phyloP scores from a whole-genome alignment of 2,888 invertebrate species.

The Hydrotaea cyrtoneurina region DNA sequence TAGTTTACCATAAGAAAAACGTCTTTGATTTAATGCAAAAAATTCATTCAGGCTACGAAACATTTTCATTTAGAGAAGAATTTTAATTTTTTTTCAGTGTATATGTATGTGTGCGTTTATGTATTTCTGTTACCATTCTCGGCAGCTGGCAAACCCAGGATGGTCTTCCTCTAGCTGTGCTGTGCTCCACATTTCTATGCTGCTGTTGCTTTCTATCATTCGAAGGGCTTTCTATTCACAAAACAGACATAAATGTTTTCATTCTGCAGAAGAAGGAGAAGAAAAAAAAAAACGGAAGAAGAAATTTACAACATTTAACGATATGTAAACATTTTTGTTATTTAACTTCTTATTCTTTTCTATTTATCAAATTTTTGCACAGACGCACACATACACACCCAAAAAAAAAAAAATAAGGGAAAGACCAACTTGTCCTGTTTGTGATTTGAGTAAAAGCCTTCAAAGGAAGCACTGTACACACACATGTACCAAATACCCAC shows the following conservation, averaged over 20 bases:
- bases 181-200: conserved; percentile 2
- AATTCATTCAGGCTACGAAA: no score
- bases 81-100: no score
- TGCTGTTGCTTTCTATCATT: conserved; percentile 19
- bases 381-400: no score
- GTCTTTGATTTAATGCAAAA: no score
- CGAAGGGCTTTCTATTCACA: conserved; percentile 30
- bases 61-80: no score
- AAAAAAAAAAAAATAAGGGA: background rate
- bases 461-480: background rate
- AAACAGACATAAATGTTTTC: conserved; percentile 35
- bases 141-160: background rate
- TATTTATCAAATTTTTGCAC: conserved; percentile 17
- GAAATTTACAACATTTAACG: conserved; percentile 55
- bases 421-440: conserved; percentile 21
- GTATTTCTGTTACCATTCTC: background rate
- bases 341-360: conserved; percentile 42
- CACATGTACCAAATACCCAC: background rate
- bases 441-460: conserved; percentile 10
- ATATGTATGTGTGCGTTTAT: background rate
- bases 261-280: background rate
- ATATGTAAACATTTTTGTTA: conserved; percentile 60
- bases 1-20: no score
- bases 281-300: background rate
- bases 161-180: background rate